Base-by-base conservation (phyloP, 2,888 invertebrate species). In the Cheilosia vulpina region DNA sequence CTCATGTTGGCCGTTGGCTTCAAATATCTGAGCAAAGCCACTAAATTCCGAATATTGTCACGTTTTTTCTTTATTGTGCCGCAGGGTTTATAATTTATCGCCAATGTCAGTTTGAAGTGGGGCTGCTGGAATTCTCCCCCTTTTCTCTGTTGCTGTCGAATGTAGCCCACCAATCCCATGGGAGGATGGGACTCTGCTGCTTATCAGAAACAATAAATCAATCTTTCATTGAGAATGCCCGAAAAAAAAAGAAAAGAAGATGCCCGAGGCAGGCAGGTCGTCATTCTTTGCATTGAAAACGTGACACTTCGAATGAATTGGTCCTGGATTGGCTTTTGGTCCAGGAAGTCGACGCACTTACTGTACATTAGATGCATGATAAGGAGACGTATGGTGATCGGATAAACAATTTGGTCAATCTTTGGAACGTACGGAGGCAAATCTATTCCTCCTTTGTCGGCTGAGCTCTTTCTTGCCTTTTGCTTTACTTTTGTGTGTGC, bases 131-230 rank as follows among this genome's bases (percentile, higher is more conserved):
- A 21, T 43, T 13, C 41, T 41, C 19, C n/a, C 21, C 38, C 7
- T 5, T 19, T 38, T 57, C 11, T 58, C 19, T 38, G 15, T 41
- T 43, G 38, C 24, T 9, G 24, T 24, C 24, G 15, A 60, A 60
- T 43, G 21, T 43, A 4, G 21, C 24, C 24, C 15, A 3, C 21
- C 5, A 7, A 17, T 60, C 60, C 24, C 11, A 45, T 17, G 27
- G 31, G 17, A 27, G 24, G 31, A 45, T 17, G 31, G 17, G 45
- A 38, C 17, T 5, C 11, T 31, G 15, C 34, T 34, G 1, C 63
- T 65, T 38, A 50, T 65, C 21, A n/a, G 63, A 50, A 50, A 50
- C 27, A 50, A 65, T 65, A 65, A 65, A 65, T 65, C 63, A 65
- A 47, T 65, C 50, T 50, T 50, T 21, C 19, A 11, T 21, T 31